Conservation (phyloP, 2,113 vertebrate genomes). For the Ivindomyrus marchei region DNA sequence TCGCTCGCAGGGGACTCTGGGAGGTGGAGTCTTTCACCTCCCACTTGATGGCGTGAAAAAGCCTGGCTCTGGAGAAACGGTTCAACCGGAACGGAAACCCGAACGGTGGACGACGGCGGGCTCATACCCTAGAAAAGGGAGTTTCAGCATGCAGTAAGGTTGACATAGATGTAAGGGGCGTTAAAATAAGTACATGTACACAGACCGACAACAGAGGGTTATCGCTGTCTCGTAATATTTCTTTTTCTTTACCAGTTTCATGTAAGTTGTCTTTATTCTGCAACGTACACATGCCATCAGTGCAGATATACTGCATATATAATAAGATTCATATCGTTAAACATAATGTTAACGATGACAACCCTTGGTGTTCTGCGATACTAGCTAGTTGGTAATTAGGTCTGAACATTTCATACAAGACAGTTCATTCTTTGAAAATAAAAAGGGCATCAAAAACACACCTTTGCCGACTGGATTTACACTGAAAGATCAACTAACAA, state of each 20-base stretch:
- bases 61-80: background rate
- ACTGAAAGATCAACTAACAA: background rate
- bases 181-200: background rate
- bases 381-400: background rate
- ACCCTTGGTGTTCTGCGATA: background rate
- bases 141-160: background rate
- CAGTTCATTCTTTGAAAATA: background rate
- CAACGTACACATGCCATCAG: background rate
- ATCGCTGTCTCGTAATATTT: background rate
- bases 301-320: background rate
- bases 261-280: background rate
- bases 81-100: constrained; percentile 8
- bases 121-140: background rate
- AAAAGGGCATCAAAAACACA: background rate
- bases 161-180: background rate
- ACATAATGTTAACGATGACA: background rate
- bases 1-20: background rate
- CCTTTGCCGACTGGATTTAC: background rate
- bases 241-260: background rate
- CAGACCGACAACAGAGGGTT: background rate
- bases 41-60: background rate
- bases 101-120: background rate
- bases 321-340: background rate
- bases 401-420: background rate
- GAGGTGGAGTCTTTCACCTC: background rate